Evolutionary conservation across 2,888 invertebrate species (phyloP), one percentile per base, ranked within the genome.

Genomic region (Eledone cirrhosa): DNA sequence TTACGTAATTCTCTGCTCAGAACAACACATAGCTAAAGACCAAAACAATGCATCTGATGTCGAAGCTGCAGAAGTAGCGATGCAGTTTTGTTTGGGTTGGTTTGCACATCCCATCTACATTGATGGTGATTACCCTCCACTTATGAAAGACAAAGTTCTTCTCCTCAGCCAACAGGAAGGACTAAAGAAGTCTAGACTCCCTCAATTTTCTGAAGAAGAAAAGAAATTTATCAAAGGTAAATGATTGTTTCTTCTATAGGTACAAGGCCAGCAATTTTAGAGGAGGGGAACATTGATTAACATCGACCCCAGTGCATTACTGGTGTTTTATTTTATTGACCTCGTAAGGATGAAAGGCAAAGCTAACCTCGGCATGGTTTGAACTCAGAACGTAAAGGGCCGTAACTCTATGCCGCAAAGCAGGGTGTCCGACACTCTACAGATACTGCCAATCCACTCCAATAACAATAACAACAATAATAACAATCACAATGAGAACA

Each of bases 71-170:
- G 86, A 86, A 77, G 80, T 86, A 59, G 82, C 82, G 13, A 65
- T 85, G 29, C 80, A 82, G 77, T 88, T 88, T 77, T 84, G 85
- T 77, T 81, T 87, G 69, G 90, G 89, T 11, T 87, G 87, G 87
- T 90, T 85, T 80, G 88, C 87, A 2, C 84, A 88, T 78, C 88
- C 90, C 4, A 86, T 90, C n/a, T 83, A 83, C 74, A 85, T 87
- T 7, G 80, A 86, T 78, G 90, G 90, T 16, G 94, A 95, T 90
- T 94, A 87, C 72, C 87, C 87, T 16, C 82, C 84, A 22, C 81
- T 86, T 4, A 88, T 89, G 88, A 87, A 86, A 63, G 67, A 80
- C 65, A 79, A 81, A 24, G 82, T 89, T 5, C 84, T 78, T 19
- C 82, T 83, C 31, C 85, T 85, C 65, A 88, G 88, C 79, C 69